These are phyloP conservation scores for Himalopsyche kuldschensis DNA, from an alignment of 2,888 invertebrate species.

Conservation along the genomic window DNA sequence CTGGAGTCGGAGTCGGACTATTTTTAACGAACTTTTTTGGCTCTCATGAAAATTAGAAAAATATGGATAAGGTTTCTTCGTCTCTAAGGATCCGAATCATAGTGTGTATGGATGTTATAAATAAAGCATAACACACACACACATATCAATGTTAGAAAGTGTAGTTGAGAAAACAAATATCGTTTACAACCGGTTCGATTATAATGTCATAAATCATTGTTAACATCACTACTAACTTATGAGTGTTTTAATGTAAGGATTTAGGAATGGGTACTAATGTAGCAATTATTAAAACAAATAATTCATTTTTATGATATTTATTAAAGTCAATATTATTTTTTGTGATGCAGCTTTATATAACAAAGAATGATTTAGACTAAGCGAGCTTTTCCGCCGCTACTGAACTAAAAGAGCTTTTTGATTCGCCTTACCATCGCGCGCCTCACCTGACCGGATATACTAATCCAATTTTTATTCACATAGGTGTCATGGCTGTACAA, in stretches of 20 bases:
- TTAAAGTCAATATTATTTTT: constrained; percentile 25
- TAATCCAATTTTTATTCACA: not conserved
- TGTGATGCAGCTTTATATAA: constrained; percentile 22
- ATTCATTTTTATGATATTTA: constrained; percentile 16
- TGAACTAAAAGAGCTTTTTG: not conserved
- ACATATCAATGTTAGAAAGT: too few species aligned
- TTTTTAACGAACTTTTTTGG: too few species aligned
- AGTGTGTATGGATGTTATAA: too few species aligned
- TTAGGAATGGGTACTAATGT: not conserved
- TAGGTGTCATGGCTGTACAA: not conserved
- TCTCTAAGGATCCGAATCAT: too few species aligned
- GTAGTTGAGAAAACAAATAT: too few species aligned
- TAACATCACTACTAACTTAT: not conserved
- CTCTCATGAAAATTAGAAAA: too few species aligned
- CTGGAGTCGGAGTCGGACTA: too few species aligned
- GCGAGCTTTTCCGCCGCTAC: not conserved
- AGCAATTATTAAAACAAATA: not conserved
- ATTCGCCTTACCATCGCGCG: not conserved
- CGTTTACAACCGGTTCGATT: too few species aligned
- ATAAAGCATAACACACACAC: too few species aligned
- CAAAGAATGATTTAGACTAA: constrained; percentile 25
- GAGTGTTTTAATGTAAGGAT: not conserved
- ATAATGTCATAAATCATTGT: too few species aligned
- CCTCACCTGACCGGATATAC: not conserved
- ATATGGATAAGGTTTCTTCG: too few species aligned